A percentile compares a stretch with the other conserved stretches of the same genome.
phyloP scores from a whole-genome alignment of 2,888 invertebrate genomes.

The Lepas anatifera region DNA sequence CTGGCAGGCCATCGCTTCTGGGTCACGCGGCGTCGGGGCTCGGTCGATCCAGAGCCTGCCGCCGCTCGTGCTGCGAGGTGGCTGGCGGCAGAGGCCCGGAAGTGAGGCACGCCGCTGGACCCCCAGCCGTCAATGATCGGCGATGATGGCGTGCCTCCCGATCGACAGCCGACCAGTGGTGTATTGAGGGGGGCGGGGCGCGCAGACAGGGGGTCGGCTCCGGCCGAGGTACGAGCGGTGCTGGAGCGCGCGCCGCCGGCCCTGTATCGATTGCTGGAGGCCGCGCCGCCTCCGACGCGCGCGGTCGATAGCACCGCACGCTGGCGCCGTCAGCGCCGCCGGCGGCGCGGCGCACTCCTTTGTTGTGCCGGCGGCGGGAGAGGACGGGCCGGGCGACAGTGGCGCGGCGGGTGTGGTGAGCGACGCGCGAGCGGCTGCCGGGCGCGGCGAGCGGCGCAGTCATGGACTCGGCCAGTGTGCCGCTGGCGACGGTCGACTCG shows the following conservation, averaged over 20 bases:
- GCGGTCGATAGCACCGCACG: no score
- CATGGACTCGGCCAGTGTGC: constrained; percentile 8
- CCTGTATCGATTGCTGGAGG: neutral
- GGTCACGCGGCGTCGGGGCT: neutral
- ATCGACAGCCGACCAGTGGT: neutral
- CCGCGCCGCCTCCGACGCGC: no score
- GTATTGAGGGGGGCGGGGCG: neutral
- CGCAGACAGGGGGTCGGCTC: neutral
- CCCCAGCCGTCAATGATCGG: no score
- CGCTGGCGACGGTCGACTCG: constrained; percentile 11
- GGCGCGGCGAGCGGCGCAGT: neutral
- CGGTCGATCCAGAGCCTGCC: neutral
- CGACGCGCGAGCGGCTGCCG: neutral
- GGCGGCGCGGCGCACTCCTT: no score
- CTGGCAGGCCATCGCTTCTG: neutral
- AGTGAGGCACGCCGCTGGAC: no score
- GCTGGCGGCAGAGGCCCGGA: no score
- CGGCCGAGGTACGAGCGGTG: neutral
- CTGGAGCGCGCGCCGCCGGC: neutral
- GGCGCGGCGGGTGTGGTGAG: no score
- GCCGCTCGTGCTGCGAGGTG: neutral
- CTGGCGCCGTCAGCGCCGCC: no score
- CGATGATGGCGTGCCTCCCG: no score
- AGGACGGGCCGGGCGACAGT: no score
- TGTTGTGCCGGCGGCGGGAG: no score